Percentiles rank a stretch among this genome's conserved stretches.
These are phyloP conservation scores for Melanotus villosus DNA, from an alignment of 2,888 invertebrate genomes.

Conservation along the genomic window DNA sequence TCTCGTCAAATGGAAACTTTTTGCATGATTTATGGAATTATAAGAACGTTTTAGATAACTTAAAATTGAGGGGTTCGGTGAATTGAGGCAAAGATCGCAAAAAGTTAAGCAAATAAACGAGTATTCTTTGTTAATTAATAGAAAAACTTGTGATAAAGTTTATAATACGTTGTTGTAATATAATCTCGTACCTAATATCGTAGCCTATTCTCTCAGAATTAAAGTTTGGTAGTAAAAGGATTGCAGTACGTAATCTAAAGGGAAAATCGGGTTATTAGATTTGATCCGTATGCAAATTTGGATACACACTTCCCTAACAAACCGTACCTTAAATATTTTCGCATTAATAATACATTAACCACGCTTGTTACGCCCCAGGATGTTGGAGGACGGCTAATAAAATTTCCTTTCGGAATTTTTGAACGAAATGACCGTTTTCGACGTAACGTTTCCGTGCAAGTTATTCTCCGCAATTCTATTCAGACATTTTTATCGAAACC, in stretches of 20 bases:
- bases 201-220: constrained; percentile 6
- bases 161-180: background rate
- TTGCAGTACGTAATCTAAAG: background rate
- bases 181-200: constrained; percentile 7
- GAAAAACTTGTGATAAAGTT: background rate
- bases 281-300: constrained; percentile 12
- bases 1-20: constrained; percentile 45
- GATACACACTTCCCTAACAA: constrained; percentile 1
- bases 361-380: background rate
- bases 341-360: constrained; percentile 1
- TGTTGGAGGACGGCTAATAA: background rate
- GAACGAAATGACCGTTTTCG: background rate
- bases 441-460: background rate
- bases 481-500: background rate
- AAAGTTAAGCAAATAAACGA: constrained; percentile 18
- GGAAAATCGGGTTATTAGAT: constrained; percentile 12
- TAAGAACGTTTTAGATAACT: constrained; percentile 38
- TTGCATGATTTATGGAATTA: constrained; percentile 47
- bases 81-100: background rate
- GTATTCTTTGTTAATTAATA: constrained; percentile 27
- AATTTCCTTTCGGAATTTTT: background rate
- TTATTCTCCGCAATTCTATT: background rate
- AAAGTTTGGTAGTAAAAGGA: constrained; percentile 6
- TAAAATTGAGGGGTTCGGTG: constrained; percentile 26
- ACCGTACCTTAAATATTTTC: background rate